phyloP scores from a whole-genome alignment of 2,113 vertebrate species.

The Heliornis fulica region DNA sequence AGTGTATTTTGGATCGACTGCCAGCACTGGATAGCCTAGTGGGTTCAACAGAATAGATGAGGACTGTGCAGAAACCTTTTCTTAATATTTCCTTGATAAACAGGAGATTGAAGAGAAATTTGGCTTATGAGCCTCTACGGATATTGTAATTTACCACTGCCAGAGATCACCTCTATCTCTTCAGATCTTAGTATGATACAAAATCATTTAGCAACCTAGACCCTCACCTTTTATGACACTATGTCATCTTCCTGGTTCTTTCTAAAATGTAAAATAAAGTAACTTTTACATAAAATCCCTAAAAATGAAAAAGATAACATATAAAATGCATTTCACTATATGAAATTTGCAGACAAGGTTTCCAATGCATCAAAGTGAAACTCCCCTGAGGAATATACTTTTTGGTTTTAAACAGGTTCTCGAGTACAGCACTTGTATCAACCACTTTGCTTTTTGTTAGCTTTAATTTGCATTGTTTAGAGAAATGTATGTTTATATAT shows the following conservation, averaged over 20 bases:
- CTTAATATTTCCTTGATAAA: not conserved
- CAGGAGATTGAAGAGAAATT: not conserved
- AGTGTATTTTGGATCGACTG: not conserved
- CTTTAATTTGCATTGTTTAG: not conserved
- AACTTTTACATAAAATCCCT: not conserved
- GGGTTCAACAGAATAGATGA: not conserved
- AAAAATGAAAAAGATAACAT: not conserved
- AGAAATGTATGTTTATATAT: not conserved
- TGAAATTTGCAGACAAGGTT: not conserved
- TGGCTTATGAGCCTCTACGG: not conserved
- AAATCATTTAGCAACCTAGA: not conserved
- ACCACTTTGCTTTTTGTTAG: not conserved
- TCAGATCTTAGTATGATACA: not conserved
- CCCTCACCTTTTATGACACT: not conserved
- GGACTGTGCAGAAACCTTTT: not conserved
- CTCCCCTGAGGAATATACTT: not conserved
- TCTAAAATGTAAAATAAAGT: not conserved
- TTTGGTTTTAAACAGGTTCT: not conserved
- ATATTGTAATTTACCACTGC: accelerated
- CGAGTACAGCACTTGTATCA: not conserved
- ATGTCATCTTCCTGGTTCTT: not conserved
- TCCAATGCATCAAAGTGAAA: not conserved
- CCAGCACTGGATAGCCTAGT: no score
- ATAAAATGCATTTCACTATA: not conserved
- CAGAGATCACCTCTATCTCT: not conserved